These are phyloP conservation scores for Channa argus DNA, from an alignment of 2,113 vertebrate species.

Conservation along the genomic window DNA sequence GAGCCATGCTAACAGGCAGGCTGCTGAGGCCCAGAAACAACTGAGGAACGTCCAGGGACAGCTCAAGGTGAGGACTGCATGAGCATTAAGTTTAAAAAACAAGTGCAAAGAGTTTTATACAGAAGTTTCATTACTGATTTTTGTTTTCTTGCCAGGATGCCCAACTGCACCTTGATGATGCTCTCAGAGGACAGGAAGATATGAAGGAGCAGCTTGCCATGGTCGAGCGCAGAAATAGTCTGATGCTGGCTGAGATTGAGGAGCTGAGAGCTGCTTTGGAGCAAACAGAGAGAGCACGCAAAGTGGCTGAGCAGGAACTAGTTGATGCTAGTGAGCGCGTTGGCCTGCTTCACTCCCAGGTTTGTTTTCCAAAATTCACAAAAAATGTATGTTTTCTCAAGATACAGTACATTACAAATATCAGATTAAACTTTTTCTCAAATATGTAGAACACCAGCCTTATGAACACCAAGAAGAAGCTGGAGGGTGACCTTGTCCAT, in stretches of 20 bases:
- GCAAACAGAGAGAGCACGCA: slow-evolving; percentile 83
- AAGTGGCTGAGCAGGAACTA: slow-evolving; percentile 92
- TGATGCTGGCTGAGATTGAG: slow-evolving; percentile 75
- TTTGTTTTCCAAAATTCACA: slow-evolving; percentile 41
- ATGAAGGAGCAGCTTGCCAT: slow-evolving; percentile 89
- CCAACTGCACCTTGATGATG: slow-evolving; percentile 90
- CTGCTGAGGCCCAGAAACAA: slow-evolving; percentile 84
- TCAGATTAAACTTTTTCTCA: not conserved
- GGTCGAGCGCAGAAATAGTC: slow-evolving; percentile 84
- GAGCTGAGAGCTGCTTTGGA: slow-evolving; percentile 75
- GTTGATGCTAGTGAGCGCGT: slow-evolving; percentile 90
- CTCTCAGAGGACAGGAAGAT: slow-evolving; percentile 86
- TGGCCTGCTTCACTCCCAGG: slow-evolving; percentile 92
- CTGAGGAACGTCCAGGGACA: slow-evolving; percentile 80
- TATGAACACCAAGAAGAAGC: slow-evolving; percentile 78
- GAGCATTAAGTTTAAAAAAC: not conserved
- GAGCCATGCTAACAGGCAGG: slow-evolving; percentile 83
- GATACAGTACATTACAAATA: not conserved
- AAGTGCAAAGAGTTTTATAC: not conserved
- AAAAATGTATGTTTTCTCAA: too few relatives aligned
- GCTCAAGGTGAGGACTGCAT: slow-evolving; percentile 74
- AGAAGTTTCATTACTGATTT: too few relatives aligned
- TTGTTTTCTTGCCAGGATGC: slow-evolving; percentile 81
- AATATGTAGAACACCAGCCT: slow-evolving; percentile 45
- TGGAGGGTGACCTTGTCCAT: slow-evolving; percentile 69